Base-by-base conservation (phyloP, 2,113 vertebrate genomes). In the Vicugna pacos region DNA sequence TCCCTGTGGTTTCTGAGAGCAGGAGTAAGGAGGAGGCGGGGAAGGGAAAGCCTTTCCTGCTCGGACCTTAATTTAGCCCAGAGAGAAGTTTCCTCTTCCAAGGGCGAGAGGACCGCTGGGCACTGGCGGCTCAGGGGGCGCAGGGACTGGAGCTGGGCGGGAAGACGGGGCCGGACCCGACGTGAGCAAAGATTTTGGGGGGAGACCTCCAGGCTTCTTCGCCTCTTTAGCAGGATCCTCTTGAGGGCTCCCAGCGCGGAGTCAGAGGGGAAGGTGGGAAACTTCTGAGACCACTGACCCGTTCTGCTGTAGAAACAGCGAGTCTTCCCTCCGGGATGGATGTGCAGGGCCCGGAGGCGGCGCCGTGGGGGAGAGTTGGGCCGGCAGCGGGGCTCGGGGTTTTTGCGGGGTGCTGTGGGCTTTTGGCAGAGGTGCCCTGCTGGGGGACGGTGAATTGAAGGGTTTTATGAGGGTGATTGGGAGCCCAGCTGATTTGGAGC, bases 1-100 rank as follows among this genome's bases (percentile, higher is more conserved):
- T 89, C 12, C 35, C 80, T 56, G 14, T 14, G 86, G 54, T 69
- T 86, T 80, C 20, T 35, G 56, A 14, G 54, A 28, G 38, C 16
- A 6, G 52, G 65, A 28, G 73, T 56, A 16, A 38, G 67, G 28
- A 26, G 24, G 10, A 28, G 82, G 58, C 50, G 19, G 19, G 42
- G 75, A 42, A 38, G 70, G 67, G 28, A 84, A 84, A 86, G 28
- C 24, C 50, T 79, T 90, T 80, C 35, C 56, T 22, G 24, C 42
- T 65, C 0, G 3, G 56, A 80, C 26, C 76, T 83, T 65, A 76
- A 67, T 91, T 75, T 79, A 76, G 80, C 85, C 64, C 67, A 19
- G 92, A 86, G 91, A 79, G 75, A 89, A 96, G 93, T 96, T 95
- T 92, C 60, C 72, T 89, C 48, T 69, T 67, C 35, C 46, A 26